These are phyloP conservation scores for Neolamprologus toae DNA, from an alignment of 2,113 vertebrate genomes.

Conservation along the genomic window DNA sequence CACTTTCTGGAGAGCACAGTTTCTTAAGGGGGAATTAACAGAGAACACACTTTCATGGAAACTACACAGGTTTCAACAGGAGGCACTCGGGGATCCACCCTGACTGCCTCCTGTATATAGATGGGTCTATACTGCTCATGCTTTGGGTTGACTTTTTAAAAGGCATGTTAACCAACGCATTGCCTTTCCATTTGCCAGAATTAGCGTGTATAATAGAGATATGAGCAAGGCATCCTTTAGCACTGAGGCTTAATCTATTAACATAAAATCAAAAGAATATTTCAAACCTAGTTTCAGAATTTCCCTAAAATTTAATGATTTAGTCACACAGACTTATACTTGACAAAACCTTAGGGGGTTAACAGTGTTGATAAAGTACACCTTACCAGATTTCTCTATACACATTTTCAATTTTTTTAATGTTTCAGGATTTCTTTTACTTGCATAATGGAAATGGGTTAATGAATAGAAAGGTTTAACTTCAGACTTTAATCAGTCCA, in stretches of 20 bases:
- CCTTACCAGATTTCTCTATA: not conserved
- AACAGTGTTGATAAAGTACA: not conserved
- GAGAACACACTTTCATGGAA: not conserved
- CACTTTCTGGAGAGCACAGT: not conserved
- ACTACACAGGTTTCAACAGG: not conserved
- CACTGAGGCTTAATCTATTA: not conserved
- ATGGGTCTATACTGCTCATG: not conserved
- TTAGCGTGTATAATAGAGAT: not conserved
- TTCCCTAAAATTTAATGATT: not conserved
- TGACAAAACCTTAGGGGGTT: not conserved
- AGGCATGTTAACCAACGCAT: not conserved
- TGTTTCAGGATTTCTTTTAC: not conserved
- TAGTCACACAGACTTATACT: not conserved
- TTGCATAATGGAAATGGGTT: not conserved
- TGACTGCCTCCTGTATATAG: not conserved
- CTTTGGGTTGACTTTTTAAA: not conserved
- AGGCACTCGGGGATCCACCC: not conserved
- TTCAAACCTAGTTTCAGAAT: not conserved
- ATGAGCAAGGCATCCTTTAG: not conserved
- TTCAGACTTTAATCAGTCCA: not conserved
- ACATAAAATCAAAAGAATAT: not conserved
- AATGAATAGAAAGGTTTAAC: not conserved
- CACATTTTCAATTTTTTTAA: not conserved
- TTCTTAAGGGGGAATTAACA: not conserved
- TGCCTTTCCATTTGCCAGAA: not conserved